Evolutionary conservation across 2,113 vertebrate species (phyloP).

Genomic region (Aphyosemion australe): DNA sequence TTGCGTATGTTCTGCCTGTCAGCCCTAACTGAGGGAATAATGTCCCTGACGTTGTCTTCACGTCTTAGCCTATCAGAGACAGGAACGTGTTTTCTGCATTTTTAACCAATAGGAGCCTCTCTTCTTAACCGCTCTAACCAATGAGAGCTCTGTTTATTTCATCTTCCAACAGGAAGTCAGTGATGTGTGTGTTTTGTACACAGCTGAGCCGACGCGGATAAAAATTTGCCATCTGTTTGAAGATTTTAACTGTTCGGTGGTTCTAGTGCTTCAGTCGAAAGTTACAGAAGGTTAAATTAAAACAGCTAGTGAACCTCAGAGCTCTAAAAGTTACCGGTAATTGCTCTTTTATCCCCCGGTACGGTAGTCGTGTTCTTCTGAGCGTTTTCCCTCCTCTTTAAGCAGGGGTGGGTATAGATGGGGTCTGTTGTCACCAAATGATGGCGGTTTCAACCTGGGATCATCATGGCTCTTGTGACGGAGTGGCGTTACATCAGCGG

Average conservation of each 20-base stretch:
- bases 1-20: conserved; percentile 20
- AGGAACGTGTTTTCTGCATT: conserved; percentile 44
- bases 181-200: conserved; percentile 35
- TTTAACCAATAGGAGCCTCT: conserved; percentile 50
- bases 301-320: too few species aligned
- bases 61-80: conserved; percentile 55
- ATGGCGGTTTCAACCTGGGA: conserved; percentile 45
- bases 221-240: neutral
- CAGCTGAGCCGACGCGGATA: neutral
- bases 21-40: neutral
- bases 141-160: conserved; percentile 46
- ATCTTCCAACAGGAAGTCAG: conserved; percentile 33
- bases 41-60: rapidly evolving
- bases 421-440: conserved; percentile 11
- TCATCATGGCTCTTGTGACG: conserved; percentile 78
- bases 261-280: neutral
- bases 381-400: conserved; percentile 12
- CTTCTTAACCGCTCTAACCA: conserved; percentile 36
- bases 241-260: neutral
- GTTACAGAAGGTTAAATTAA: neutral
- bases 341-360: neutral
- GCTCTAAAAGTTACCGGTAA: neutral
- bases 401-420: conserved; percentile 41
- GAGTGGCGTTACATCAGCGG: conserved; percentile 81
- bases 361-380: neutral